Percentiles rank a stretch among this genome's conserved stretches.
Evolutionary conservation across 2,113 vertebrate genomes (phyloP).

Genomic region (Triplophysa dalaica): DNA sequence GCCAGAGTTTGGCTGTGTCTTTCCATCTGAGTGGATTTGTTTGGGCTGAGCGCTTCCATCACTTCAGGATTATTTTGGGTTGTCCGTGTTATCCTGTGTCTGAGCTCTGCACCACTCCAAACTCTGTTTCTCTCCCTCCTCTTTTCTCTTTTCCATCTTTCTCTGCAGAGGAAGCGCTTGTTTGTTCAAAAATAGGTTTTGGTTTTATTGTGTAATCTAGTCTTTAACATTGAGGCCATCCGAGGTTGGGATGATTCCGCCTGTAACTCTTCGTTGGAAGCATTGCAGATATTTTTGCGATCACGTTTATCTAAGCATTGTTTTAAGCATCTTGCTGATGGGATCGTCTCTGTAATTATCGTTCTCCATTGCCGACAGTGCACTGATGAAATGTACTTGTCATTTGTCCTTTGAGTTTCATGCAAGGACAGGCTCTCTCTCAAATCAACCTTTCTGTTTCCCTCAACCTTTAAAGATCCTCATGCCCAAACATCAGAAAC

Average conservation of each 20-base stretch:
- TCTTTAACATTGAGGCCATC: conserved; percentile 14
- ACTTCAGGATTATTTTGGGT: conserved; percentile 24
- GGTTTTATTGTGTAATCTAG: not conserved
- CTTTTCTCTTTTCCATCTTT: not conserved
- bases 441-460: conserved; percentile 8
- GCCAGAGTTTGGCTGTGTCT: conserved; percentile 6
- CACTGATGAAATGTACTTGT: conserved; percentile 20
- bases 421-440: conserved; percentile 6
- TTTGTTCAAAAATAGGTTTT: not conserved
- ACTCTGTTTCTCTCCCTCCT: not conserved
- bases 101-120: conserved; percentile 22
- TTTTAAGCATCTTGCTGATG: conserved; percentile 7
- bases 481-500: not conserved
- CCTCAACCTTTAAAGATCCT: not conserved
- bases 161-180: not conserved
- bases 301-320: not conserved
- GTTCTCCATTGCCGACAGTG: not conserved
- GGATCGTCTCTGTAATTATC: conserved; percentile 15
- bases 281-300: not conserved
- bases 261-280: not conserved
- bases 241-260: conserved; percentile 7
- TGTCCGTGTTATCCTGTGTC: conserved; percentile 23
- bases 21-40: conserved; percentile 35
- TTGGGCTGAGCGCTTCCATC: conserved; percentile 28
- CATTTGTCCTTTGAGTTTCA: conserved; percentile 33